Evolutionary conservation across 1,140 invertebrate species (phyloP).

Genomic region (Drosophila subpulchrella): DNA sequence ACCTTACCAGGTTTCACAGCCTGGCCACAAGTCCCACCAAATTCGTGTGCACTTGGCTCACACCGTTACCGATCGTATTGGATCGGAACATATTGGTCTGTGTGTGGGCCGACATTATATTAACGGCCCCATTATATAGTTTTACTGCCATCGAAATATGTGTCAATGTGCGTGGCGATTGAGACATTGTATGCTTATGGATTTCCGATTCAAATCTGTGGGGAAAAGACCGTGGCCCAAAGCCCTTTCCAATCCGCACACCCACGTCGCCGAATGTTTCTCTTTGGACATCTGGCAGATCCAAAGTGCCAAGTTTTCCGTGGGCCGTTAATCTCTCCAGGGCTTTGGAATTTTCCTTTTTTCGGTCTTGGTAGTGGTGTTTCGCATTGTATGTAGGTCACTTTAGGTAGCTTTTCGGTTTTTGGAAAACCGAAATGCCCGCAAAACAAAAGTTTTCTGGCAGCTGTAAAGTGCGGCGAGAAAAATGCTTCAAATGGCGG

Average conservation of each 20-base stretch:
- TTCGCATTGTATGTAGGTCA: constrained; percentile 31
- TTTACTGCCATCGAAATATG: constrained; percentile 72
- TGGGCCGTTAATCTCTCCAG: constrained; percentile 50
- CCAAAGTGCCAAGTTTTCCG: constrained; percentile 25
- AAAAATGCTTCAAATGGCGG: constrained; percentile 19
- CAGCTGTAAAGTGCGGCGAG: constrained; percentile 18
- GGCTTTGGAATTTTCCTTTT: constrained; percentile 26
- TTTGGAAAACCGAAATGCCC: constrained; percentile 6
- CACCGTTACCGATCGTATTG: constrained; percentile 1
- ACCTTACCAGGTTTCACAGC: constrained; percentile 20
- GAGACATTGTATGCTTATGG: constrained; percentile 71
- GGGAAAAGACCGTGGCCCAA: constrained; percentile 16
- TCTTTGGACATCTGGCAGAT: constrained; percentile 43
- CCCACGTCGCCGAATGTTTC: constrained; percentile 46
- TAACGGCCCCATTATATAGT: constrained; percentile 59
- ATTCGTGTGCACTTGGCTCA: constrained; percentile 43
- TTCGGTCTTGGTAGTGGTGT: constrained; percentile 1
- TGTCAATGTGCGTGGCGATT: constrained; percentile 69
- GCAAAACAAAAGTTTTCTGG: constrained; percentile 29
- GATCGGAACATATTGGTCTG: constrained; percentile 3
- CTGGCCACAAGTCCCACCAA: constrained; percentile 41
- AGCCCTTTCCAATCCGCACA: constrained; percentile 58
- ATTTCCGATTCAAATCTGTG: constrained; percentile 52
- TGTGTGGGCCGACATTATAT: constrained; percentile 57
- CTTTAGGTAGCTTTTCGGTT: constrained; percentile 59